Base-by-base conservation (phyloP, 1,140 invertebrate species). In the Tyrophagus putrescentiae region DNA sequence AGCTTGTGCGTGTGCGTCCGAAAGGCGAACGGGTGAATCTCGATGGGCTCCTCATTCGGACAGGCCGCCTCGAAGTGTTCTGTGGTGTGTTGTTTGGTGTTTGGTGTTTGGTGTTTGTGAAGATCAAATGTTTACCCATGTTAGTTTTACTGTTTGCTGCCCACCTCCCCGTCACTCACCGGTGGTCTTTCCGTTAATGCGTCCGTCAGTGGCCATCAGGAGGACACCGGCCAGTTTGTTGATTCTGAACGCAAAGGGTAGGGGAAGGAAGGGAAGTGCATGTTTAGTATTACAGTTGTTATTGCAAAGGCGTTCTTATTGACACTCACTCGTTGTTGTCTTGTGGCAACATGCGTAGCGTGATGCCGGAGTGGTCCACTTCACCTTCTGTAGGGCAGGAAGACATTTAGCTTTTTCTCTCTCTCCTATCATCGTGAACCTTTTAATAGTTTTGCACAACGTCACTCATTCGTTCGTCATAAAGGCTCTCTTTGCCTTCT, bases 11-110 rank as follows among this genome's bases (percentile, higher is more conserved):
- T 96, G 71, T 98, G 94, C 0, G 85, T 86, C 60, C 94, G 77
- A 72, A 89, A 98, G 0, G 91, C 93, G 72, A 98, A 93, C 13
- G 94, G 92, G 77, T 93, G 80, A 56, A 97, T 82, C 27, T 79
- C 78, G 69, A 90, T 87, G 21, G 86, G 74, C 68, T 94, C 87
- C 25, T 74, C 75, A 32, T 93, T 79, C 25, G 72, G 75, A 71
- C 91, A 96, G 0, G 86, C 81, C 0, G 86, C 79, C 74, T 96
- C 91, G 83, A 96, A 86, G 65, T 87, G 80, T 65, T 88, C 66
- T 64, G 33, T 18, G 53, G 44, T 4, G 16, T 41, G 56, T 33
- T 1, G 44, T 27, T 4, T n/a, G 33, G 60, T 28, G 56, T 34
- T 1, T 13, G 4, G 54, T 16, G 25, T 25, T 3, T 3, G 3